phyloP scores from a whole-genome alignment of 2,888 invertebrate genomes.

The Platycnemis pennipes region DNA sequence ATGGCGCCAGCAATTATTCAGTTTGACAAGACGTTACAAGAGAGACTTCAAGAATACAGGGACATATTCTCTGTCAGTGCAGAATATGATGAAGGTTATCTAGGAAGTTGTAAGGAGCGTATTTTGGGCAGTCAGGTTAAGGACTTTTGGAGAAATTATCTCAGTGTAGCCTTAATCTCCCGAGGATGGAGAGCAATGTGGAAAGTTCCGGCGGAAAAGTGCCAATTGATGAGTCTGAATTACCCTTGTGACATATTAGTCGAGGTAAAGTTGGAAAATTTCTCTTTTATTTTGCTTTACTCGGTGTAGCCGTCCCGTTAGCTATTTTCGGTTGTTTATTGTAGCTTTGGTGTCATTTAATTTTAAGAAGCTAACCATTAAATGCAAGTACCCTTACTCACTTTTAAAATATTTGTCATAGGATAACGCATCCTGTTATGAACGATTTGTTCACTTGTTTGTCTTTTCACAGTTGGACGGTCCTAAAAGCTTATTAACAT shows the following conservation, averaged over 20 bases:
- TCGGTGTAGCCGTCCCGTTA: no score
- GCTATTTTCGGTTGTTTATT: no score
- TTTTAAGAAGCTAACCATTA: no score
- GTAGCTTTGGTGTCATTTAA: no score
- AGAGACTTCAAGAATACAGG: slow-evolving; percentile 43
- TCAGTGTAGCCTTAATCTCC: neutral
- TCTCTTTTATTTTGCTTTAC: neutral
- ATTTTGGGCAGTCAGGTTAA: neutral
- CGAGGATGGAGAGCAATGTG: slow-evolving; percentile 47
- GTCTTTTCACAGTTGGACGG: no score
- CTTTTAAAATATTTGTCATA: no score
- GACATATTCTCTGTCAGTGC: slow-evolving; percentile 29
- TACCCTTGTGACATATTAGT: slow-evolving; percentile 36
- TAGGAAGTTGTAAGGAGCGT: neutral
- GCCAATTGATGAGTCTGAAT: neutral
- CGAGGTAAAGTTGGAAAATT: neutral
- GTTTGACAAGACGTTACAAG: slow-evolving; percentile 18
- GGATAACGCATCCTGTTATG: no score
- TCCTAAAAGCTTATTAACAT: no score
- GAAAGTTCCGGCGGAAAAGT: slow-evolving; percentile 6
- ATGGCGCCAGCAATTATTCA: slow-evolving; percentile 37
- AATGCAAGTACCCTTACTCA: no score
- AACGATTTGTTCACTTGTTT: no score
- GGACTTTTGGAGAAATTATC: slow-evolving; percentile 37
- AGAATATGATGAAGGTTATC: slow-evolving; percentile 30